Base-by-base conservation (phyloP, 2,888 invertebrate genomes). In the Anoncus sp. region DNA sequence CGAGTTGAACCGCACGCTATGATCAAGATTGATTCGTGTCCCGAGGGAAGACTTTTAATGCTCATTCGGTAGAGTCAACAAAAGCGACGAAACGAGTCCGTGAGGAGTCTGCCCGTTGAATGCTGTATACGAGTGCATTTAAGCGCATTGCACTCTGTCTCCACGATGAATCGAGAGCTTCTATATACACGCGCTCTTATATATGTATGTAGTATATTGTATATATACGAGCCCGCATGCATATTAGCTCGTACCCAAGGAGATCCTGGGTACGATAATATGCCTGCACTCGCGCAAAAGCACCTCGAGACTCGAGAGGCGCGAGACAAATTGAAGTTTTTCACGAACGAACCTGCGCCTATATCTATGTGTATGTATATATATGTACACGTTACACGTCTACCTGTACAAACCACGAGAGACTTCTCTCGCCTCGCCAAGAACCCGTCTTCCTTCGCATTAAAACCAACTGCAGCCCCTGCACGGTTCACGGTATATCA, bases 281-380 rank as follows among this genome's bases (percentile, higher is more conserved):
- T 31, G n/a, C 63, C 43, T 66, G 62, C 69, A 49, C 45, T 47
- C 22, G 43, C 47, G 60, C 53, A 31, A 70, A 55, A 24, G 63
- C 65, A 27, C 40, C 57, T 49, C 53, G 65, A 57, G n/a, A n/a
- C n/a, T 71, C 47, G 66, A 22, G 79, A 59, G 78, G 80, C 70
- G 82, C 86, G 85, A 86, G 86, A 87, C 86, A 85, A 87, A 87
- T 87, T 87, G 84, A 83, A 86, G 83, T 87, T 87, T 87, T 87
- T 87, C 86, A 75, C 83, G 77, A 77, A 79, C 85, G 82, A 87
- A 87, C 87, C 86, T 85, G 87, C 86, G 40, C 51, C 40, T 22
- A 53, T 20, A 31, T 43, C 40, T 22, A 53, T 20, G 35, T 31
- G 45, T 45, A 55, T 53, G 70, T 57, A 22, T 65, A 70, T 57